Evolutionary conservation across 2,113 vertebrate species (phyloP).

Genomic region (Myotis davidii): DNA sequence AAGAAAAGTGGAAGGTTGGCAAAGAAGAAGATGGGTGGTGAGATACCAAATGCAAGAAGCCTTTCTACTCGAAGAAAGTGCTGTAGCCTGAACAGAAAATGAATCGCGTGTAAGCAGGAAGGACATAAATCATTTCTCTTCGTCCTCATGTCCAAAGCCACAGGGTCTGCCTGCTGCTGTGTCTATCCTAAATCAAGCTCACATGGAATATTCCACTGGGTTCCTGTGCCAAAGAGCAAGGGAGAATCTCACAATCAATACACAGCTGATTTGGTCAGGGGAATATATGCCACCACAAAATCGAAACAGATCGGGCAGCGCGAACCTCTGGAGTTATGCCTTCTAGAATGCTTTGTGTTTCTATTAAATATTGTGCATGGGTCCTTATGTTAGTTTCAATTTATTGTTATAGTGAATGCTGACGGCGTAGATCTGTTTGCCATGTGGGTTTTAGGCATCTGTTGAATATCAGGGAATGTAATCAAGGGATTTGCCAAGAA

Average conservation of each 20-base stretch:
- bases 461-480: conserved; percentile 80
- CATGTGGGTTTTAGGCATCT: conserved; percentile 81
- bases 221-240: conserved; percentile 36
- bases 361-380: conserved; percentile 67
- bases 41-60: neutral
- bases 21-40: too few relatives aligned
- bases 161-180: neutral
- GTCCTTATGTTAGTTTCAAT: conserved; percentile 61
- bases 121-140: conserved; percentile 54
- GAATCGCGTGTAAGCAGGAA: conserved; percentile 64
- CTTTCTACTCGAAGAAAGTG: conserved; percentile 27
- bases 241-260: conserved; percentile 63
- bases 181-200: conserved; percentile 67
- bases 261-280: conserved; percentile 47
- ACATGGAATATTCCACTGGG: conserved; percentile 47
- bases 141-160: conserved; percentile 56
- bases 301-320: neutral
- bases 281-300: conserved; percentile 35
- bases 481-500: conserved; percentile 81
- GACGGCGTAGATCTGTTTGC: conserved; percentile 73
- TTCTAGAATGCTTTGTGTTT: conserved; percentile 70
- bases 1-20: neutral
- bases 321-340: conserved; percentile 14
- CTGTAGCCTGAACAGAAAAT: conserved; percentile 18
- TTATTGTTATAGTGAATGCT: conserved; percentile 65